These are phyloP conservation scores for Neoniphon sammara DNA, from an alignment of 2,797 vertebrate species.

Conservation along the genomic window DNA sequence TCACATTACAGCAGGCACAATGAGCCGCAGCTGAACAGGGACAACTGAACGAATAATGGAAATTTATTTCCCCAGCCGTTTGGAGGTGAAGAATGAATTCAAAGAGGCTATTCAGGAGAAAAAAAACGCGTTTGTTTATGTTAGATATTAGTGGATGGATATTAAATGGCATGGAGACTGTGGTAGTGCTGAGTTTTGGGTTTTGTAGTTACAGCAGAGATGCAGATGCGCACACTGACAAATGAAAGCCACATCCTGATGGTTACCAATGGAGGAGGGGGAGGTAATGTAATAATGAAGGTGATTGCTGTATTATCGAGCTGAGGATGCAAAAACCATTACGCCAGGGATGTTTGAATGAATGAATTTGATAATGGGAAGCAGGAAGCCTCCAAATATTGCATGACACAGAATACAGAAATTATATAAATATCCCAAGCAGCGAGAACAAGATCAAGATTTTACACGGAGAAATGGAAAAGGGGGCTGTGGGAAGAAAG, in stretches of 20 bases:
- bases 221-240: slow-evolving; percentile 9
- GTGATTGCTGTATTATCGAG: slow-evolving; percentile 44
- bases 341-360: slow-evolving; percentile 44
- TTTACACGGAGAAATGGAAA: too few relatives aligned
- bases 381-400: slow-evolving; percentile 11
- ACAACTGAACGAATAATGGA: slow-evolving; percentile 44
- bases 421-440: too few relatives aligned
- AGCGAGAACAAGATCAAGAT: too few relatives aligned
- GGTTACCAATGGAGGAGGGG: not conserved
- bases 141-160: slow-evolving; percentile 25
- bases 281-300: slow-evolving; percentile 43
- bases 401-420: not conserved
- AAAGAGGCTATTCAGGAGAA: slow-evolving; percentile 54
- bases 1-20: slow-evolving; percentile 70
- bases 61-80: slow-evolving; percentile 52
- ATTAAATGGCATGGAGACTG: not conserved
- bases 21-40: slow-evolving; percentile 42
- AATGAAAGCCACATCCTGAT: slow-evolving; percentile 5
- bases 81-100: slow-evolving; percentile 49
- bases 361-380: slow-evolving; percentile 42
- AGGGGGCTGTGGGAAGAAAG: too few relatives aligned
- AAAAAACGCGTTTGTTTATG: slow-evolving; percentile 59
- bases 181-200: too few relatives aligned
- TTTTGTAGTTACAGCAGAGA: slow-evolving; percentile 11
- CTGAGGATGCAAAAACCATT: slow-evolving; percentile 30